Conservation (phyloP, 2,888 invertebrate species). For the Acronicta leporina region DNA sequence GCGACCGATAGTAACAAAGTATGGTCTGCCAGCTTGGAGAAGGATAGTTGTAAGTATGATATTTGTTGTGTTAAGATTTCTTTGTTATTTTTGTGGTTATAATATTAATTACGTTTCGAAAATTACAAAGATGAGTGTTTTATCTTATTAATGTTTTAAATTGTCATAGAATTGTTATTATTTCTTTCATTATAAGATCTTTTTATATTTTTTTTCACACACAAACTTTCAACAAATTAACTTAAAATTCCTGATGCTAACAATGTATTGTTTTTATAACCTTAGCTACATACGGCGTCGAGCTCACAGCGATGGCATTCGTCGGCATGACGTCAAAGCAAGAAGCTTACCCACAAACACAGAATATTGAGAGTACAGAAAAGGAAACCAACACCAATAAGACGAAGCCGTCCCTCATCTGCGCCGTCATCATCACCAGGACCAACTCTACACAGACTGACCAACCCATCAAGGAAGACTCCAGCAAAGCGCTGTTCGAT, state of each 20-base stretch:
- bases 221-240: neutral
- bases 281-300: conserved; percentile 80
- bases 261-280: conserved; percentile 13
- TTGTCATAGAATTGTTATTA: neutral
- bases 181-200: neutral
- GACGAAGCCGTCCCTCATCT: conserved; percentile 81
- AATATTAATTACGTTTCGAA: neutral
- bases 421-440: conserved; percentile 79
- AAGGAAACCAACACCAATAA: conserved; percentile 74
- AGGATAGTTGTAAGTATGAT: conserved; percentile 80
- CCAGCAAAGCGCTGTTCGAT: conserved; percentile 82
- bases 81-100: neutral
- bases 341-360: conserved; percentile 75
- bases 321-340: conserved; percentile 80
- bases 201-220: neutral
- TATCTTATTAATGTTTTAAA: neutral
- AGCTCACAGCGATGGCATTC: conserved; percentile 84
- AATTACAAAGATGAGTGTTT: neutral
- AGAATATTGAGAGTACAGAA: conserved; percentile 73
- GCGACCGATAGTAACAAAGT: conserved; percentile 81
- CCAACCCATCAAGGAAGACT: conserved; percentile 79
- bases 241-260: neutral
- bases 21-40: conserved; percentile 84
- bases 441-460: conserved; percentile 69
- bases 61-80: conserved; percentile 4